Base-by-base conservation (phyloP, 2,113 vertebrate species). In the Platichthys flesus region DNA sequence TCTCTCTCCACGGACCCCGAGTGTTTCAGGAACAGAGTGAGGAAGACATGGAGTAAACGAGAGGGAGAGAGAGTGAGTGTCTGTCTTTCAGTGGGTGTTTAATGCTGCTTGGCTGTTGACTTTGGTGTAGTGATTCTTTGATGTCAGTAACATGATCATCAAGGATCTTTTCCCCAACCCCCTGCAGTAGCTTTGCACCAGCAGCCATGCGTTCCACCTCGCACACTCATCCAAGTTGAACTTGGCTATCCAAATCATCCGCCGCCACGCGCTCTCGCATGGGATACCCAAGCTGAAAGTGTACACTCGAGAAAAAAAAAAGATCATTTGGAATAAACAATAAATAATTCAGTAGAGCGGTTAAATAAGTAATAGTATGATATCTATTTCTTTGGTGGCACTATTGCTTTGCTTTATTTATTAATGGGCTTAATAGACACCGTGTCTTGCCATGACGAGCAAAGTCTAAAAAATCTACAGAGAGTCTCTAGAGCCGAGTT, bases 311-410 rank as follows among this genome's bases (percentile, higher is more conserved):
- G 21, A 62, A 60, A 35, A 85, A 87, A 80, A 90, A 92, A 92
- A 93, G 91, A 90, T 92, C 70, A 91, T 94, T 93, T 91, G 85
- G 90, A 93, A 93, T 94, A 94, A 92, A 93, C 90, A 92, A 88
- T 94, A 90, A 94, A 94, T 94, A 85, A 94, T 94, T 94, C 84
- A 94, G 78, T 49, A 40, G 58, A 56, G 62, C 18, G 49, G 87
- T 91, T 94, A 88, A 94, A 94, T 94, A 94, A 94, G 90, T 94
- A 93, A 94, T 93, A 89, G 80, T 84, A 86, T 82, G 88, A 92
- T 93, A 93, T 94, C 91, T 92, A 90, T 93, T 92, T 90, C 92
- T 93, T 93, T 92, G 87, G 88, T 91, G 92, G 89, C 83, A 60
- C 92, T 91, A 92, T 92, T 91, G 91, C 88, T 85, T 88, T 84